Evolutionary conservation across 2,797 vertebrate species (phyloP).

Genomic region (Pelochelys cantorii): DNA sequence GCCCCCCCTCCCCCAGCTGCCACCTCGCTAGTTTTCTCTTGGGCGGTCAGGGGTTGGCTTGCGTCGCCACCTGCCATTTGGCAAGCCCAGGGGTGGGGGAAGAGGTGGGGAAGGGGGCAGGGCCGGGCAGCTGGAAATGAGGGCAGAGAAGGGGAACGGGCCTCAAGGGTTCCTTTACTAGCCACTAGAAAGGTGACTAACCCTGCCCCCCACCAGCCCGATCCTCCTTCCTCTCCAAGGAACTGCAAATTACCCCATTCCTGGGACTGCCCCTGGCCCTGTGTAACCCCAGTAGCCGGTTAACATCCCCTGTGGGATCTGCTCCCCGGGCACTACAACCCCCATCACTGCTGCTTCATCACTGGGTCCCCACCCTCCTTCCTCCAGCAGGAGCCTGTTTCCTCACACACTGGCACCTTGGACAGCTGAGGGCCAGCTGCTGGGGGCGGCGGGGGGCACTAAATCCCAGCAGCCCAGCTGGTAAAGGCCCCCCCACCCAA

Average conservation of each 20-base stretch:
- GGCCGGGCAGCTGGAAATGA: background rate
- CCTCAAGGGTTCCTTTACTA: background rate
- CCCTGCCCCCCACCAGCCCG: background rate
- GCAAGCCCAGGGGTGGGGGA: background rate
- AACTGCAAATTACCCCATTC: constrained; percentile 26
- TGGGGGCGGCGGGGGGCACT: background rate
- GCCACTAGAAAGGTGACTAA: too few species aligned
- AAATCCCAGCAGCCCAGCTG: background rate
- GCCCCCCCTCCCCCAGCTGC: too few species aligned
- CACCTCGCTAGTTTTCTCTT: too few species aligned
- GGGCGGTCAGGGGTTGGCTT: background rate
- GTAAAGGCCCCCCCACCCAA: background rate
- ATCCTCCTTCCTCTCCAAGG: background rate
- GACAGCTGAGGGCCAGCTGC: background rate
- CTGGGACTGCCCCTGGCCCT: constrained; percentile 51
- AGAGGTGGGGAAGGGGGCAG: constrained; percentile 8
- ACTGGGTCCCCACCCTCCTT: background rate
- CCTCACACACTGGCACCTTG: background rate
- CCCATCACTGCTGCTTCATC: background rate
- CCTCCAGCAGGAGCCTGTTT: background rate
- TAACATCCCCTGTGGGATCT: background rate
- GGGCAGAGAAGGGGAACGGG: background rate
- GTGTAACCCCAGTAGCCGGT: background rate
- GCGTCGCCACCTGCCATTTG: too few species aligned
- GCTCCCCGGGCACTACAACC: background rate